Conservation (phyloP, 2,888 invertebrate species). For the Acleris sparsana region DNA sequence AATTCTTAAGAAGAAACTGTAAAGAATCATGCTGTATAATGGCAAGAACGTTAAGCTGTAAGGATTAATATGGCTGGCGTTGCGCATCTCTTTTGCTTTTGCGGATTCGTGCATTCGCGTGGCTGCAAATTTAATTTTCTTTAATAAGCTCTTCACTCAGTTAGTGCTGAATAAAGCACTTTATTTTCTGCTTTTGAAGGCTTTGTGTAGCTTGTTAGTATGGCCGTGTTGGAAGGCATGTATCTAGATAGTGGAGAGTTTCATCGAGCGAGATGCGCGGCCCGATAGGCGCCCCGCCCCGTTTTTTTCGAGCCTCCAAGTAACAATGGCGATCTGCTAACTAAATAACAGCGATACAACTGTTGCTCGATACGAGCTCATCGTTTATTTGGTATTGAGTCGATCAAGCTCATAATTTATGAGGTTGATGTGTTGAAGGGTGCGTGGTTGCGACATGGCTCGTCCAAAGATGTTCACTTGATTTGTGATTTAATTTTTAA, state of each 20-base stretch:
- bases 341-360: constrained; percentile 80
- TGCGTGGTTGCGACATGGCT: no score
- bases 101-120: constrained; percentile 74
- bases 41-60: constrained; percentile 51
- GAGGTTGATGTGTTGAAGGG: constrained; percentile 22
- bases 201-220: constrained; percentile 42
- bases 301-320: constrained; percentile 81
- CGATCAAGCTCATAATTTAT: constrained; percentile 38
- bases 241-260: constrained; percentile 77
- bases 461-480: no score
- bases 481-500: no score
- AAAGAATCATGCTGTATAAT: constrained; percentile 42
- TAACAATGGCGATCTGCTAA: constrained; percentile 83
- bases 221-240: constrained; percentile 71
- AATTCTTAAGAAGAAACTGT: constrained; percentile 37
- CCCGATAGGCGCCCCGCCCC: constrained; percentile 77
- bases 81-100: constrained; percentile 56
- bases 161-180: constrained; percentile 45
- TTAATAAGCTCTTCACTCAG: constrained; percentile 69
- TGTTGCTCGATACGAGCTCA: constrained; percentile 60
- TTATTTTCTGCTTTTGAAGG: constrained; percentile 45
- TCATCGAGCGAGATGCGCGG: constrained; percentile 74
- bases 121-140: constrained; percentile 82
- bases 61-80: constrained; percentile 58
- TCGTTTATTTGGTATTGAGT: constrained; percentile 46